Conservation (phyloP, 2,797 vertebrate species). For the Potorous gilbertii region DNA sequence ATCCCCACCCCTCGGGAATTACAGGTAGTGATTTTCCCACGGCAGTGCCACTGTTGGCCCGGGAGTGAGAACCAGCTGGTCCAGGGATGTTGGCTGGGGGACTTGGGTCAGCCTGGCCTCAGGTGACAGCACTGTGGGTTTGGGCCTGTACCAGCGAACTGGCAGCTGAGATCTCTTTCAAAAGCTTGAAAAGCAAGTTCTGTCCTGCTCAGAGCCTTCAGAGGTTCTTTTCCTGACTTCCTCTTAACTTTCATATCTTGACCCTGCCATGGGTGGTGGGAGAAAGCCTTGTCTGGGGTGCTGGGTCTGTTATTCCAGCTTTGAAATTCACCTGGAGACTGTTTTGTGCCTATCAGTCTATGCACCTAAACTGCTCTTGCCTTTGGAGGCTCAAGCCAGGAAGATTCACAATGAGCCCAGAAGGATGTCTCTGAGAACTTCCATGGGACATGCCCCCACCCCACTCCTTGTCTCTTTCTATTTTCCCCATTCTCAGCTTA, state of each 20-base stretch:
- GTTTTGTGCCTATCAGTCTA: background rate
- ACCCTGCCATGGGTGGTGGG: background rate
- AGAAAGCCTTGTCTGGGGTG: background rate
- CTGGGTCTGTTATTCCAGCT: background rate
- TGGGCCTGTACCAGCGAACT: background rate
- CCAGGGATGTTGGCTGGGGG: fast-evolving
- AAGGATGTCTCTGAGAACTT: background rate
- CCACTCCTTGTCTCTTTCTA: background rate
- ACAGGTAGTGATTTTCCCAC: constrained; percentile 68
- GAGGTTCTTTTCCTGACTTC: background rate
- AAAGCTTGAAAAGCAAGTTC: constrained; percentile 70
- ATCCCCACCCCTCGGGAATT: constrained; percentile 83
- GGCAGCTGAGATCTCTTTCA: background rate
- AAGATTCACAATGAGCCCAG: background rate
- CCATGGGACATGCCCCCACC: background rate
- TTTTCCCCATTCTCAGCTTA: background rate
- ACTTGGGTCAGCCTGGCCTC: background rate
- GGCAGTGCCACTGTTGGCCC: background rate
- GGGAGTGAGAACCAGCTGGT: background rate
- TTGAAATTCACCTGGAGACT: background rate
- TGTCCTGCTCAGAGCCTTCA: background rate
- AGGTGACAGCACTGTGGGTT: background rate
- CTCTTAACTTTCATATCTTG: background rate
- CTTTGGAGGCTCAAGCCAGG: background rate
- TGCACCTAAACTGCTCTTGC: background rate